Evolutionary conservation across 1,140 invertebrate species (phyloP).

Genomic region (Armadillidium nasatum): DNA sequence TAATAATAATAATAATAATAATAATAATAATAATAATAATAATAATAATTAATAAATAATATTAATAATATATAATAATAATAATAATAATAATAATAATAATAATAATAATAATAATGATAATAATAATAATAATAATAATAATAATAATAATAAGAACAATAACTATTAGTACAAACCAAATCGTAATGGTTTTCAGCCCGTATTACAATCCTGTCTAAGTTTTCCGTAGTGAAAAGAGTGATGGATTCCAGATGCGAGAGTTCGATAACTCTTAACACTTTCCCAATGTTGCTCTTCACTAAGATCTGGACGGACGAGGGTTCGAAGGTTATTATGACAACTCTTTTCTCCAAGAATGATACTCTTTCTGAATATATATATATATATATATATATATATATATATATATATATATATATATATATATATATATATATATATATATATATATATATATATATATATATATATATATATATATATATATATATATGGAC

Average conservation of each 20-base stretch:
- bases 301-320: conserved; percentile 17
- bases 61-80: no score
- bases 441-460: no score
- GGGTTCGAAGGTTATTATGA: conserved; percentile 14
- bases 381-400: conserved; percentile 18
- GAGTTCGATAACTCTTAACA: conserved; percentile 18
- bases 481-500: no score
- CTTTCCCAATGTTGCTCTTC: background rate
- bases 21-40: no score
- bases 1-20: no score
- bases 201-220: conserved; percentile 42
- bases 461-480: no score
- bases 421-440: no score
- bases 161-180: background rate
- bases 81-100: conserved; percentile 11
- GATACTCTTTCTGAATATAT: conserved; percentile 12
- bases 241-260: conserved; percentile 4
- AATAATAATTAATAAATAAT: no score
- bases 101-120: background rate
- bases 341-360: conserved; percentile 22
- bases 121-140: conserved; percentile 47
- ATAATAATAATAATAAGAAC: no score
- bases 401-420: conserved; percentile 33
- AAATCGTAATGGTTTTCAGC: conserved; percentile 22
- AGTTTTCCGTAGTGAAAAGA: conserved; percentile 5